Conservation (phyloP, 2,113 vertebrate genomes). For the Xiphophorus couchianus region DNA sequence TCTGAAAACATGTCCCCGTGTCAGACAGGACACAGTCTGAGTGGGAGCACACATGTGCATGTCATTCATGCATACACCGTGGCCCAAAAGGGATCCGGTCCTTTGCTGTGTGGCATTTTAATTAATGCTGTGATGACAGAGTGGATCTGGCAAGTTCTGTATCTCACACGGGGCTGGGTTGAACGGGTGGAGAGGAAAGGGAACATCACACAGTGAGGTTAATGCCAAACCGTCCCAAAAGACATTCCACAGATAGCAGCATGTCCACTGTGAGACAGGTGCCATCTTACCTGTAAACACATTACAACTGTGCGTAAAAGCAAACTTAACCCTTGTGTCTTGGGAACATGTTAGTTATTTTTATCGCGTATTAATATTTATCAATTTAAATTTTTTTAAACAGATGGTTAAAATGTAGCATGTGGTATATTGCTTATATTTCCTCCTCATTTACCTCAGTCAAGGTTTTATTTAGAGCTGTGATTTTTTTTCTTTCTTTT, state of each 20-base stretch:
- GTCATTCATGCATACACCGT: conserved; percentile 46
- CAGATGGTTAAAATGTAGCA: not conserved
- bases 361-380: conserved; percentile 37
- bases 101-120: conserved; percentile 67
- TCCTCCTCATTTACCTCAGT: conserved; percentile 37
- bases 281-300: conserved; percentile 56
- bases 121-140: conserved; percentile 74
- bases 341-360: no score
- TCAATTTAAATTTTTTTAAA: conserved; percentile 24
- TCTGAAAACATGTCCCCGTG: conserved; percentile 47
- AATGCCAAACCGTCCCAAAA: conserved; percentile 64
- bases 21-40: conserved; percentile 23
- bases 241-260: conserved; percentile 47
- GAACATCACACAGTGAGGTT: conserved; percentile 61
- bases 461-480: conserved; percentile 41
- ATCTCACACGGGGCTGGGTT: conserved; percentile 50
- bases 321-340: conserved; percentile 28
- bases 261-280: conserved; percentile 66
- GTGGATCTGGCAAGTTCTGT: conserved; percentile 64
- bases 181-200: conserved; percentile 41
- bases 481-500: conserved; percentile 45
- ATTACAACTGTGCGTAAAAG: conserved; percentile 63
- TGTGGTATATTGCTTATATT: conserved; percentile 24
- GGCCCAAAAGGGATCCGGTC: conserved; percentile 48
- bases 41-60: conserved; percentile 22